Percentiles rank a stretch among this genome's conserved stretches.
These are phyloP conservation scores for Chlorops oryzae DNA, from an alignment of 1,140 invertebrate genomes.

Conservation along the genomic window DNA sequence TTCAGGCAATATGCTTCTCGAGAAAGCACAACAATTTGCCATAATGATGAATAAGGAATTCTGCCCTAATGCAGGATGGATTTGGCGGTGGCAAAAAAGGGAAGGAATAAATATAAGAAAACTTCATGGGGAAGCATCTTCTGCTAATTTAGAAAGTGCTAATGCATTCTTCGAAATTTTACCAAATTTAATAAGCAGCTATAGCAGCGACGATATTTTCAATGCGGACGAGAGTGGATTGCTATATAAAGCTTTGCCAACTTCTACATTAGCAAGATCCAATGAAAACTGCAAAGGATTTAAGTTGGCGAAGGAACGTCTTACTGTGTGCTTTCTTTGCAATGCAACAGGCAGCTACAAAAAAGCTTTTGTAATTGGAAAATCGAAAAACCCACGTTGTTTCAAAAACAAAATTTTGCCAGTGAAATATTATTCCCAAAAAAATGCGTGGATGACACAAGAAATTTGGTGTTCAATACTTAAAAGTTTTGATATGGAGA, in stretches of 20 bases:
- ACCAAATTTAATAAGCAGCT: not conserved
- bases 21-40: conserved; percentile 6
- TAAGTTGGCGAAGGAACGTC: not conserved
- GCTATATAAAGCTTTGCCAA: conserved; percentile 8
- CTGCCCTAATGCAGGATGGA: not conserved
- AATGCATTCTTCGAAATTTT: not conserved
- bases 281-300: not conserved
- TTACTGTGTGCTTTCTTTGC: conserved; percentile 8
- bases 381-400: conserved; percentile 8
- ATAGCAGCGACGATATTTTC: not conserved
- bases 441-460: conserved; percentile 8
- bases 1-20: not conserved
- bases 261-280: not conserved
- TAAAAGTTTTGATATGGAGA: not conserved
- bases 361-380: conserved; percentile 9
- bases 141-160: not conserved
- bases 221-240: conserved; percentile 8
- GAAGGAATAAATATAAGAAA: not conserved
- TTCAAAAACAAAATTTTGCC: conserved; percentile 5
- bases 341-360: conserved; percentile 10
- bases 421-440: conserved; percentile 7
- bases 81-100: conserved; percentile 2
- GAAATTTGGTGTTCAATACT: conserved; percentile 2
- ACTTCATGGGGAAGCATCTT: not conserved
- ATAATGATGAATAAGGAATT: conserved; percentile 3